Evolutionary conservation across 23 tunicate genomes (phyloP), one percentile per base, ranked within the genome.

Genomic region (Ciona savignyi): DNA sequence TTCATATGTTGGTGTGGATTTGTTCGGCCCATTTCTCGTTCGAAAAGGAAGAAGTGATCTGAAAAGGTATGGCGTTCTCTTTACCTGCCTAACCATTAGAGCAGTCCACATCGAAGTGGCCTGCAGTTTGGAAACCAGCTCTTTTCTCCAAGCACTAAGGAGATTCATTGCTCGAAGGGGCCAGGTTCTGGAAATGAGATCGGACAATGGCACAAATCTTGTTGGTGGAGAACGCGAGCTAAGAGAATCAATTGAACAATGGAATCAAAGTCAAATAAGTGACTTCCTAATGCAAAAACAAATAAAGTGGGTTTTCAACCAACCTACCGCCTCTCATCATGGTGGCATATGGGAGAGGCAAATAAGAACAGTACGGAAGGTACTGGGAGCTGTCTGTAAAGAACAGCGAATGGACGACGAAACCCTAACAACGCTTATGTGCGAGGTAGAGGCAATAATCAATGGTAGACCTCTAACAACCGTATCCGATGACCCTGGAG

Each of bases 121-220:
- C 29, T 48, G 69, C 60, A 48, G 73, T 22, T 29, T 82, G 76
- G 66, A 66, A 1, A 82, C 80, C 0, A 27, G 27, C 3, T 82
- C 87, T 4, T 75, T 75, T 60, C 75, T 82, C 27, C 70, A 74
- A 34, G 77, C 78, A 27, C 51, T 82, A 60, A 30, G 74, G n/a
- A 35, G 87, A 23, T 82, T 82, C 33, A 27, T 48, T 4, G 75
- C 48, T 19, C 80, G 87, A 26, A 74, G 75, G 30, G 87, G 87
- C 35, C 78, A 67, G 29, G 74, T 76, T 20, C 0, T 15, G 60
- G 65, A 82, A 48, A 30, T 82, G 3, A 30, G 75, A 4, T 74
- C 67, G 31, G 87, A 82, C 66, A 75, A 76, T 68, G 87, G 87
- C 27, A 34, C 80, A 4, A 82, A 82, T 49, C 67, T 82, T 67